These are phyloP conservation scores for Nematopogon swammerdamellus DNA, from an alignment of 2,888 invertebrate species.

Conservation along the genomic window DNA sequence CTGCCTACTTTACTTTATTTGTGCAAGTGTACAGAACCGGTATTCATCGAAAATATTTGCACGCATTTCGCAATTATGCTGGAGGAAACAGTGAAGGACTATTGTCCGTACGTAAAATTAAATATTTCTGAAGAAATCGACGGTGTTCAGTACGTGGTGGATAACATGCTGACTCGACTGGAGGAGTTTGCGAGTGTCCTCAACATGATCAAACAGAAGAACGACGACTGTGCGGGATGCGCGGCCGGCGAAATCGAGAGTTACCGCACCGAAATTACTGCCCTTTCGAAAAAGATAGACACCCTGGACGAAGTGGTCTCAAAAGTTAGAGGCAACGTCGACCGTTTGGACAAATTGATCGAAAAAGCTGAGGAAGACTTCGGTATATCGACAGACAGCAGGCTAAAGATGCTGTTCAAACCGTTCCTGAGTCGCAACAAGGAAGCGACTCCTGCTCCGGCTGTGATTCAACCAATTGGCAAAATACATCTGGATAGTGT, in stretches of 20 bases:
- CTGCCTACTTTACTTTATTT: background rate
- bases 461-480: constrained; percentile 12
- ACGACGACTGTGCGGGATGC: constrained; percentile 37
- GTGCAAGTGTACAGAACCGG: constrained; percentile 12
- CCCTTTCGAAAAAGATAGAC: constrained; percentile 52
- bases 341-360: constrained; percentile 56
- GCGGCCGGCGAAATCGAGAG: constrained; percentile 52
- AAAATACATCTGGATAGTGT: constrained; percentile 27
- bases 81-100: constrained; percentile 49
- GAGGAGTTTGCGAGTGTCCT: constrained; percentile 64
- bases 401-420: constrained; percentile 55
- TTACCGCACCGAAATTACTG: constrained; percentile 48
- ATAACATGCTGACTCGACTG: constrained; percentile 63
- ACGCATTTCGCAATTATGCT: constrained; percentile 33
- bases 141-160: constrained; percentile 60
- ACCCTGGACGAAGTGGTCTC: constrained; percentile 52
- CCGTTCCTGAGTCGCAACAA: constrained; percentile 52
- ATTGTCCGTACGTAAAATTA: constrained; percentile 52
- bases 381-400: constrained; percentile 53
- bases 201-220: constrained; percentile 50
- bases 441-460: constrained; percentile 12
- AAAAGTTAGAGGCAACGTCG: constrained; percentile 43
- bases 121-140: constrained; percentile 53
- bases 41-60: too few species aligned
- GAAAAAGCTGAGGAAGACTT: constrained; percentile 60